phyloP scores from a whole-genome alignment of 1,140 invertebrate species.

The Mya arenaria region DNA sequence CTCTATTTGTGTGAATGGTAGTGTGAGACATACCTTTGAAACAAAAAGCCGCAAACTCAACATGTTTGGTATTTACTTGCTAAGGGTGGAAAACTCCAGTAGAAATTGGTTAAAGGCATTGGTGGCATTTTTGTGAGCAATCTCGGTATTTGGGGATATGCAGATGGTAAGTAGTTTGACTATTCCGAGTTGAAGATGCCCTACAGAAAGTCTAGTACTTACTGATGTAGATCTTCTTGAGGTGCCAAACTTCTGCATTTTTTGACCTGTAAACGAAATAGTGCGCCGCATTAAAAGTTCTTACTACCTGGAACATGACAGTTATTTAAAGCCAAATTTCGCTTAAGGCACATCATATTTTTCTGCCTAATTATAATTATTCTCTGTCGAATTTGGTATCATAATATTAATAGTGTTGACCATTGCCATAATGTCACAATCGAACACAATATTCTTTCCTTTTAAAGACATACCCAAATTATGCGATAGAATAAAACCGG shows the following conservation, averaged over 20 bases:
- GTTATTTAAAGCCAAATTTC: slow-evolving; percentile 20
- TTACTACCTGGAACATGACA: background rate
- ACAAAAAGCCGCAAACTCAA: slow-evolving; percentile 27
- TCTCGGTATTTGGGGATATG: background rate
- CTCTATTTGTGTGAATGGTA: slow-evolving; percentile 8
- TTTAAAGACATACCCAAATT: slow-evolving; percentile 26
- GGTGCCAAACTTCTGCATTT: slow-evolving; percentile 29
- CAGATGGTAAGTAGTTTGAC: no score
- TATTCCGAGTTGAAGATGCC: slow-evolving; percentile 3
- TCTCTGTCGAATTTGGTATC: slow-evolving; percentile 11
- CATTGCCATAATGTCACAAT: slow-evolving; percentile 41
- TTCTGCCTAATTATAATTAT: slow-evolving; percentile 12
- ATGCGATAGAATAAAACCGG: slow-evolving; percentile 39
- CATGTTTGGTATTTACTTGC: background rate
- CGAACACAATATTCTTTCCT: slow-evolving; percentile 39
- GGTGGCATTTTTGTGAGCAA: background rate
- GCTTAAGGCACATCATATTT: background rate
- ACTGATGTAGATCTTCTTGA: background rate
- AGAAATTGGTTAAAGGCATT: background rate
- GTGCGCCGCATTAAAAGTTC: slow-evolving; percentile 19
- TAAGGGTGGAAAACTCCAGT: background rate
- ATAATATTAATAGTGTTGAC: slow-evolving; percentile 41
- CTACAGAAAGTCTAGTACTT: slow-evolving; percentile 34
- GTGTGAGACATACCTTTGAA: slow-evolving; percentile 13
- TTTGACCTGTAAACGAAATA: slow-evolving; percentile 37